Percentiles rank a stretch among this genome's conserved stretches.
These are phyloP conservation scores for Actinernus sp. DNA, from an alignment of 92 coral and sea anemone genomes.

Conservation along the genomic window DNA sequence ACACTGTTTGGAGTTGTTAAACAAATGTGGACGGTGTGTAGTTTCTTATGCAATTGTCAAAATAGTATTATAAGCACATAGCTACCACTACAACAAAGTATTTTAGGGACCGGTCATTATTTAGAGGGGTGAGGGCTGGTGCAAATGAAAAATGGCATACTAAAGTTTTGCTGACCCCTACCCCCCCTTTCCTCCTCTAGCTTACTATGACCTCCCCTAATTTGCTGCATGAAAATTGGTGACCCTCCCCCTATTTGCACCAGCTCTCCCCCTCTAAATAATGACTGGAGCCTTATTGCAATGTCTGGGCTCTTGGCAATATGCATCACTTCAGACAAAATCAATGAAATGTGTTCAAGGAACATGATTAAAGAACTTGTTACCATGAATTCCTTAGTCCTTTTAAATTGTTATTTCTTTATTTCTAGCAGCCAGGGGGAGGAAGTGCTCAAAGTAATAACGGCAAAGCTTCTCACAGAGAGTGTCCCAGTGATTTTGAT, in stretches of 20 bases:
- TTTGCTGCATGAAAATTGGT: too few relatives aligned
- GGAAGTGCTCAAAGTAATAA: slow-evolving; percentile 45
- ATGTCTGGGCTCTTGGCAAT: too few relatives aligned
- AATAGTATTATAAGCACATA: not conserved
- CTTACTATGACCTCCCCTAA: too few relatives aligned
- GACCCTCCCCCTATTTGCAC: too few relatives aligned
- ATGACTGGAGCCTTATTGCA: too few relatives aligned
- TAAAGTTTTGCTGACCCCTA: too few relatives aligned
- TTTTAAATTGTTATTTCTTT: not conserved
- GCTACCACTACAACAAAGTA: not conserved
- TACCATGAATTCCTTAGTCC: not conserved
- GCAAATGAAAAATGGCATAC: too few relatives aligned
- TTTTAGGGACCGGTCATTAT: too few relatives aligned
- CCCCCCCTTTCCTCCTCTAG: too few relatives aligned
- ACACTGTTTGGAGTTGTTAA: slow-evolving; percentile 55
- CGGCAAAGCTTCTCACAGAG: slow-evolving; percentile 48
- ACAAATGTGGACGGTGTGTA: slow-evolving; percentile 65
- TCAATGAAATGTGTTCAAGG: not conserved
- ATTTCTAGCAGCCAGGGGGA: slow-evolving; percentile 46
- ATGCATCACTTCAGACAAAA: not conserved
- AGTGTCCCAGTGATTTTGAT: slow-evolving; percentile 43
- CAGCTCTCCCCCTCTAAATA: too few relatives aligned
- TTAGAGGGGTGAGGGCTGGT: too few relatives aligned
- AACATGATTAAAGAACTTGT: not conserved
- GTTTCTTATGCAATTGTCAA: slow-evolving; percentile 29